These are phyloP conservation scores for Radopholus similis DNA, from an alignment of 1,140 invertebrate species.

Conservation along the genomic window DNA sequence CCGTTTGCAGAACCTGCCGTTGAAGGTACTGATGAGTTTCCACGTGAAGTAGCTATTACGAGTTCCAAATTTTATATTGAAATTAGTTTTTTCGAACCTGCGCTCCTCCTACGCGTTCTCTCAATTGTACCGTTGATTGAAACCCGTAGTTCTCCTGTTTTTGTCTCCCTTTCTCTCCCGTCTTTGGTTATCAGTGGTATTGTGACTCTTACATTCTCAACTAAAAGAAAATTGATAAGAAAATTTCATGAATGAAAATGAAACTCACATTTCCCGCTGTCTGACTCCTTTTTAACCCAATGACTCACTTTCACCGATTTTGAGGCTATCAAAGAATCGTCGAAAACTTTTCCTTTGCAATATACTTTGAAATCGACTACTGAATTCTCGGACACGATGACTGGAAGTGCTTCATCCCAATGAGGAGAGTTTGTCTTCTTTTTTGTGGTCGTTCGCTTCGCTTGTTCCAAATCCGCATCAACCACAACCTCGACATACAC, in stretches of 20 bases:
- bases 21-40: constrained; percentile 17
- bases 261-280: constrained; percentile 48
- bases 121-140: constrained; percentile 36
- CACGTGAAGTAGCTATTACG: too few relatives aligned
- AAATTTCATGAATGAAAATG: constrained; percentile 17
- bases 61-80: too few relatives aligned
- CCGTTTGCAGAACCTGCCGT: neutral
- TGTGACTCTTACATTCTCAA: constrained; percentile 41
- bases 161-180: constrained; percentile 37
- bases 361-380: constrained; percentile 45
- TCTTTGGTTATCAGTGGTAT: constrained; percentile 23
- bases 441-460: constrained; percentile 40
- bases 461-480: constrained; percentile 18
- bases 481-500: constrained; percentile 44
- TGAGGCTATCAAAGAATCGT: constrained; percentile 43
- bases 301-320: constrained; percentile 43
- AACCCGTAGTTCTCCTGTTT: constrained; percentile 47
- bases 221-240: constrained; percentile 27
- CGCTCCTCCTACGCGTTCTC: constrained; percentile 37
- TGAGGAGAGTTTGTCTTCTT: constrained; percentile 51
- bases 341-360: constrained; percentile 52
- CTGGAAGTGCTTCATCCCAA: constrained; percentile 49
- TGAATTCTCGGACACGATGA: constrained; percentile 47
- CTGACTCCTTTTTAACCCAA: constrained; percentile 49
- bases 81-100: constrained; percentile 17